Base-by-base conservation (phyloP, 2,888 invertebrate genomes). In the Chaetogeoica ovagalla region DNA sequence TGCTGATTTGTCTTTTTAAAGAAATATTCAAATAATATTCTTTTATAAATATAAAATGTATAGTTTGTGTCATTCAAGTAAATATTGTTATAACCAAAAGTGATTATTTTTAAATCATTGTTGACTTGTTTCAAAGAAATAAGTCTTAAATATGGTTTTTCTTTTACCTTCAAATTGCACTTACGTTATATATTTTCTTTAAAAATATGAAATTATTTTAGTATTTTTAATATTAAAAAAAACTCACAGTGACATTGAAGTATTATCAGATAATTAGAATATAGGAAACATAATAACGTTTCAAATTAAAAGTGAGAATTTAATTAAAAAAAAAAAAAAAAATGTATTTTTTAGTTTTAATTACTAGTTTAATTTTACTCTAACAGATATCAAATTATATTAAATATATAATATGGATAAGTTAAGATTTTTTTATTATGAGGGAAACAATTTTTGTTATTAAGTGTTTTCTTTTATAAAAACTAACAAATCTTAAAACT, bases 361-460 rank as follows among this genome's bases (percentile, higher is more conserved):
- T 73, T 48, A 62, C 9, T 15, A 69, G 48, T 77, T 69, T 30
- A 60, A 59, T n/a, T 75, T 66, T 30, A 69, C 9, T 59, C 43
- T 52, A 39, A 77, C 17, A 21, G 21, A 52, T 62, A 62, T 70
- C 17, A 70, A 77, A 77, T 69, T 62, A 69, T 70, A 76, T 63
- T 59, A 66, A 9, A 43, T 59, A 43, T 66, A 43, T 43, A 43
- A 68, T 74, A 59, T 17, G 17, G 37, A 69, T 69, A 52, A 70
- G 62, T 69, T 68, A 77, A 69, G 43, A 62, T 62, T 73, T 73
- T 39, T 60, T 60, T 76, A 39, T 72, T 48, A 7, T 77, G 69
- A 77, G 69, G 62, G 69, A 77, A 59, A 17, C 48, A 69, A 70
- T 70, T 77, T 69, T 77, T 77, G 60, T 77, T 77, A 69, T 77